Conservation (phyloP, 2,888 invertebrate genomes). For the Trissolcus brochymenae region DNA sequence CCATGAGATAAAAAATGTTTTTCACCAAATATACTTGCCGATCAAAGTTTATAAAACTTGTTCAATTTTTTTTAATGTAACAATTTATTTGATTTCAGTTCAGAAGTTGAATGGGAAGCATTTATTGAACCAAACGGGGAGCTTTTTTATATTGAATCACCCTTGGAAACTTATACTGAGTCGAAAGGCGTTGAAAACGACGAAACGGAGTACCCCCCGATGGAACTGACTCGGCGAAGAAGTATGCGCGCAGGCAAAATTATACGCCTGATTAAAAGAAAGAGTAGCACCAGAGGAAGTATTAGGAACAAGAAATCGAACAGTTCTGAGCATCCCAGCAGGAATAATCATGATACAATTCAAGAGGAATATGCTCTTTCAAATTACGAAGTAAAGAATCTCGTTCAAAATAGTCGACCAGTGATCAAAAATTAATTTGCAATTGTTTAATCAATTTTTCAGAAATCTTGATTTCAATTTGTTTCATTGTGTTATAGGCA, state of each 20-base stretch:
- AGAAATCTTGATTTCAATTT: not conserved
- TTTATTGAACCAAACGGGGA: constrained; percentile 69
- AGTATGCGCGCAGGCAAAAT: constrained; percentile 77
- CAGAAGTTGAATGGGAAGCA: constrained; percentile 73
- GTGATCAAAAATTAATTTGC: too few species aligned
- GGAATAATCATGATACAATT: constrained; percentile 64
- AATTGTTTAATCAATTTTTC: too few species aligned
- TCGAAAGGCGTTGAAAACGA: constrained; percentile 52
- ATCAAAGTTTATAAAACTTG: too few species aligned
- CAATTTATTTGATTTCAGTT: constrained; percentile 60
- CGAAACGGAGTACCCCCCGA: constrained; percentile 61
- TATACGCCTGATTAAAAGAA: constrained; percentile 77
- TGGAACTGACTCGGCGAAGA: constrained; percentile 70
- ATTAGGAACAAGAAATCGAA: constrained; percentile 67
- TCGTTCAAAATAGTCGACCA: too few species aligned
- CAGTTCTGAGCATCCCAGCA: constrained; percentile 54
- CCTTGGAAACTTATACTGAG: constrained; percentile 55
- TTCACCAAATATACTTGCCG: too few species aligned
- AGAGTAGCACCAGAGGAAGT: constrained; percentile 78
- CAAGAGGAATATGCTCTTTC: constrained; percentile 65
- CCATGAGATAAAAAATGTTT: too few species aligned
- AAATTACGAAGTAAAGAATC: constrained; percentile 9
- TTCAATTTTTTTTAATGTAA: constrained; percentile 3
- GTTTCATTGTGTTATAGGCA: constrained; percentile 68
- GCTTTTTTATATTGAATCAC: constrained; percentile 72